Percentiles rank a stretch among this genome's conserved stretches.
phyloP scores from a whole-genome alignment of 2,797 vertebrate genomes.

The Oreortyx pictus region DNA sequence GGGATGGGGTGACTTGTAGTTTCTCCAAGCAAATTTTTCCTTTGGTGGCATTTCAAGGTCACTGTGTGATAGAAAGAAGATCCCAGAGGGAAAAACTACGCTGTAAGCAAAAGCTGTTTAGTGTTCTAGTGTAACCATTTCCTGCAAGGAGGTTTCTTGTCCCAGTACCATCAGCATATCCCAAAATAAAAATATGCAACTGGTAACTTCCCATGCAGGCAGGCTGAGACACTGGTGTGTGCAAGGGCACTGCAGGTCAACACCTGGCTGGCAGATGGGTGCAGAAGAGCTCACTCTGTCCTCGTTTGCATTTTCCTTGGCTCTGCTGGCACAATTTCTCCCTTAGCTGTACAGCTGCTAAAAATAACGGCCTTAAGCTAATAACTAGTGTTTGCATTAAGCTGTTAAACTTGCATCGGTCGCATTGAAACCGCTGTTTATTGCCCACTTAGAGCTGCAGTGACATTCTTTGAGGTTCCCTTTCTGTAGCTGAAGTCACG shows the following conservation, averaged over 20 bases:
- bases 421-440: background rate
- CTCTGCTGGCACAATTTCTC: background rate
- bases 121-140: rapidly evolving
- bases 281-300: background rate
- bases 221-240: rapidly evolving
- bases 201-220: background rate
- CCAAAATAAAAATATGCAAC: background rate
- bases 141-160: background rate
- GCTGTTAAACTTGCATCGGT: background rate
- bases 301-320: conserved; percentile 11
- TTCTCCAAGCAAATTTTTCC: background rate
- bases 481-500: background rate
- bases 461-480: background rate
- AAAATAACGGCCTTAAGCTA: background rate
- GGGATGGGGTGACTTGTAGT: background rate
- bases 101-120: rapidly evolving
- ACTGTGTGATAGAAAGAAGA: background rate
- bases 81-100: background rate
- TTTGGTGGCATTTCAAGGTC: background rate
- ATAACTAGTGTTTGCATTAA: background rate
- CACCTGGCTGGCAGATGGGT: rapidly evolving
- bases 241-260: background rate
- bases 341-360: background rate
- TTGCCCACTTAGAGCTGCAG: background rate
- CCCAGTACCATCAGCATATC: rapidly evolving